A percentile compares a stretch with the other conserved stretches of the same genome.
Evolutionary conservation across 2,797 vertebrate genomes (phyloP).

Genomic region (Peromyscus aztecus): DNA sequence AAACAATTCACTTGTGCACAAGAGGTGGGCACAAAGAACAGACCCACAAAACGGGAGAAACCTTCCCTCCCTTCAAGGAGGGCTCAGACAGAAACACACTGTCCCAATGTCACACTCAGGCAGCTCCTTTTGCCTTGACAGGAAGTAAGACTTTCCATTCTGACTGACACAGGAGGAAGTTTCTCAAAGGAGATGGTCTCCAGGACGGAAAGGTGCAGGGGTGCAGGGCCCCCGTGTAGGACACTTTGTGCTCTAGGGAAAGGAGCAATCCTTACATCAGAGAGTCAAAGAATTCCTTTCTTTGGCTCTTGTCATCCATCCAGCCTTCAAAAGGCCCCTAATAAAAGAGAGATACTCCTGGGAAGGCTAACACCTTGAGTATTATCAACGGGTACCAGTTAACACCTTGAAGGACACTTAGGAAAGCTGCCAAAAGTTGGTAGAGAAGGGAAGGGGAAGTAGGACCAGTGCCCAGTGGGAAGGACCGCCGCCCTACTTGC

Average conservation of each 20-base stretch:
- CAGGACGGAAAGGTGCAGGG: neutral
- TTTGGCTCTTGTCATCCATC: constrained; percentile 70
- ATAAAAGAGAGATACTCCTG: constrained; percentile 78
- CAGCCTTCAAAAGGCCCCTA: constrained; percentile 69
- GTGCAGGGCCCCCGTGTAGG: neutral
- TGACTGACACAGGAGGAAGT: neutral
- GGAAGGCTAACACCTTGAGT: constrained; percentile 79
- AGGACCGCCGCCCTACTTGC: neutral
- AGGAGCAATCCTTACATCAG: neutral
- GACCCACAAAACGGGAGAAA: neutral
- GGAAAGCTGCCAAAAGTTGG: constrained; percentile 46
- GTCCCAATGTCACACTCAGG: neutral
- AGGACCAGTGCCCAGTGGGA: neutral
- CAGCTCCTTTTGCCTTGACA: neutral
- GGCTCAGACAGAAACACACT: neutral
- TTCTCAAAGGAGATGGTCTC: constrained; percentile 7
- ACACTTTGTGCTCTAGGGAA: neutral
- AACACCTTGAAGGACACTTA: constrained; percentile 71
- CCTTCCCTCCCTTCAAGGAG: neutral
- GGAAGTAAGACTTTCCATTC: neutral
- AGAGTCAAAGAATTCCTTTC: constrained; percentile 59
- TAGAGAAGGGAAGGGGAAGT: constrained; percentile 55
- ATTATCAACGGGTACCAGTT: constrained; percentile 75
- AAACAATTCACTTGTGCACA: neutral
- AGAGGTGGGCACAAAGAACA: neutral